These are phyloP conservation scores for Pitta sordida DNA, from an alignment of 2,113 vertebrate species.

Conservation along the genomic window DNA sequence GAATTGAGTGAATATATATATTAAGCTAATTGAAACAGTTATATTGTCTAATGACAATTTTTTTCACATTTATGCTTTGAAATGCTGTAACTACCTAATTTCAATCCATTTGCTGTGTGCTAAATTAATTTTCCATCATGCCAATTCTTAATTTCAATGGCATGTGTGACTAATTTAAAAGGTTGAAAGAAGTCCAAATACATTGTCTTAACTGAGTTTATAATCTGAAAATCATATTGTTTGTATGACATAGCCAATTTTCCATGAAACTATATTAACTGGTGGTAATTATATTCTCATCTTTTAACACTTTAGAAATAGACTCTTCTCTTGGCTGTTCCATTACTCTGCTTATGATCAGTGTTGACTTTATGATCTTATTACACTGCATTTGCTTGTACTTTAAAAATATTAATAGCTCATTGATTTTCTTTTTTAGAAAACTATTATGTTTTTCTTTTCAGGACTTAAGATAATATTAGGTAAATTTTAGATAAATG, in stretches of 20 bases:
- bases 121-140: neutral
- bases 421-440: neutral
- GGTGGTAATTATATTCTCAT: neutral
- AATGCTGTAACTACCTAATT: neutral
- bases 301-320: neutral
- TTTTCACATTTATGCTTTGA: neutral
- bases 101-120: neutral
- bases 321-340: neutral
- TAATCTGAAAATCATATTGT: neutral
- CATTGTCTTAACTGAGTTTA: neutral
- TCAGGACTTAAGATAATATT: neutral
- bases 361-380: neutral
- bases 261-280: neutral
- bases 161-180: neutral
- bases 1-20: neutral
- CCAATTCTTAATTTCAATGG: neutral
- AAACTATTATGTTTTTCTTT: neutral
- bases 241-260: neutral
- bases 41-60: neutral
- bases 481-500: no score
- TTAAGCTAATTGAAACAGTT: neutral
- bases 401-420: neutral
- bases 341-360: neutral
- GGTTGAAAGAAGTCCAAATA: neutral
- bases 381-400: neutral